These are phyloP conservation scores for Anniella stebbinsi DNA, from an alignment of 2,797 vertebrate genomes.

Conservation along the genomic window DNA sequence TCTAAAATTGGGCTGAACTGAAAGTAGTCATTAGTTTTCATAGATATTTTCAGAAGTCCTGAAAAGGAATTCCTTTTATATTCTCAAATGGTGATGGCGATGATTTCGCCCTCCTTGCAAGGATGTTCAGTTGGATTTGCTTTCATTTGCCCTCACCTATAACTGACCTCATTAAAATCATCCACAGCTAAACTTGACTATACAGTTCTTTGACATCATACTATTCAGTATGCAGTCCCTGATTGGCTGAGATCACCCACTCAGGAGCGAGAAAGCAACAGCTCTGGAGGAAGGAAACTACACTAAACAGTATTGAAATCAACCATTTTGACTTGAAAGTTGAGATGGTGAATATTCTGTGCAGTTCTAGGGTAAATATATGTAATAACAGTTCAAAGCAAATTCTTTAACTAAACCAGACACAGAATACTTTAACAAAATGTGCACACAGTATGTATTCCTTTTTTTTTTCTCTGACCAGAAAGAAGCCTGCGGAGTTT, in stretches of 20 bases:
- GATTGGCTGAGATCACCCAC: background rate
- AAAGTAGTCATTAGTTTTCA: too few relatives aligned
- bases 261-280: background rate
- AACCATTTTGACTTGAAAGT: background rate
- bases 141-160: too few relatives aligned
- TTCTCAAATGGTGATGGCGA: too few relatives aligned
- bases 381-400: background rate
- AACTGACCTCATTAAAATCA: too few relatives aligned
- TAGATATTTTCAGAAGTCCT: too few relatives aligned
- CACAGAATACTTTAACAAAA: background rate
- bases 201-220: too few relatives aligned
- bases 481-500: background rate
- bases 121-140: too few relatives aligned
- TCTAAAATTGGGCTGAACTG: too few relatives aligned
- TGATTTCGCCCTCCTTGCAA: too few relatives aligned
- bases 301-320: background rate
- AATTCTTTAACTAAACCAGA: background rate
- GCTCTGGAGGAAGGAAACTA: background rate
- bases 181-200: too few relatives aligned
- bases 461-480: background rate
- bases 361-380: background rate
- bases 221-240: too few relatives aligned
- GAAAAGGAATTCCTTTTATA: too few relatives aligned
- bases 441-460: background rate
- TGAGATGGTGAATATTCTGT: background rate